Evolutionary conservation across 2,888 invertebrate genomes (phyloP), one percentile per base, ranked within the genome.

Genomic region (Drosophila mettleri): DNA sequence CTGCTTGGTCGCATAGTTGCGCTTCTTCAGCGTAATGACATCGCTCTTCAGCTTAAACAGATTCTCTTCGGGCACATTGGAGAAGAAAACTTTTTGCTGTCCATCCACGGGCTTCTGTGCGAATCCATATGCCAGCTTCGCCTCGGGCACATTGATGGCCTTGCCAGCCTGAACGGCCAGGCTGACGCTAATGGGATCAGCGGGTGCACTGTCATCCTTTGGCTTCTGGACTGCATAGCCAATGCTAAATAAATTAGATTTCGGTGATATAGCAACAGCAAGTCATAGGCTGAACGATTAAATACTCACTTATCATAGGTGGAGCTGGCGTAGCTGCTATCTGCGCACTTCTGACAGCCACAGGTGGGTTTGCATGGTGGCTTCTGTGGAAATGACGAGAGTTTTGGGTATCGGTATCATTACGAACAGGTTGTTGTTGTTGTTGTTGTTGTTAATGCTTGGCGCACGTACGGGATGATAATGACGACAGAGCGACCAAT

Each of bases 111-210:
- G 94, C 27, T 81, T 74, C 16, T 92, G 93, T 10, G 91, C 90
- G 66, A 93, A 94, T 2, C 94, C 94, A 71, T 93, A 94, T 5
- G 93, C 89, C 8, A 94, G 80, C 69, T 92, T 92, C 9, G 93
- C 93, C 82, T 94, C 94, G 0, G 92, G 92, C 7, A 92, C 90
- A 20, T 89, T 88, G 41, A 92, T 90, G 9, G 92, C 90, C 51
- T 92, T 92, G 16, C 91, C 91, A 12, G 92, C 89, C 65, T 92
- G 92, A 45, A 91, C 89, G 2, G 93, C 93, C 18, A 93, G 73
- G 6, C 92, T 90, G 16, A 93, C 84, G 39, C 93, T 93, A 1
- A 93, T 93, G 8, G 93, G 92, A 89, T 93, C 93, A 0, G 93
- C 93, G 7, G 93, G 92, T 9, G 81, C 43, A 3, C 81, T 82